Base-by-base conservation (phyloP, 2,113 vertebrate genomes). In the Neogobius melanostomus region DNA sequence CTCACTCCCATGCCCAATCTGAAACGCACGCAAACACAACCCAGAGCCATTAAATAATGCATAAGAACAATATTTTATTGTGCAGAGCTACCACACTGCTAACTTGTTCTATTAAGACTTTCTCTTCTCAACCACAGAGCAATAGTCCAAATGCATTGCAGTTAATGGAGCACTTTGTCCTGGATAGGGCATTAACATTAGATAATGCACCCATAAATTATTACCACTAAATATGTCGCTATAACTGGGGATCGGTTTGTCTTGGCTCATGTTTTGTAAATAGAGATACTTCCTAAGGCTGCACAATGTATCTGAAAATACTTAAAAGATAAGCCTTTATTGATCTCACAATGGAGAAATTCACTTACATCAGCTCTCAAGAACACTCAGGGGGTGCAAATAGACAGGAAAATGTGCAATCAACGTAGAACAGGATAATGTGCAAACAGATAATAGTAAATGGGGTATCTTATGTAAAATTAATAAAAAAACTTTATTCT, bases 11-110 rank as follows among this genome's bases (percentile, higher is more conserved):
- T 75, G 70, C 69, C 71, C 77, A 75, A 80, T 82, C 69, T 82
- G 57, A 89, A 87, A 88, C 80, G 85, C 78, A 73, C 68, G 71
- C 73, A 82, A 87, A 86, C 86, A 77, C 75, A 64, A 75, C 79
- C 84, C 80, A 75, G 76, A 71, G 10, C 69, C 71, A 84, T 88
- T 91, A 89, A 90, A 91, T 89, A 87, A 90, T 90, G 85, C 86
- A 89, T 87, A 75, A 81, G 76, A 68, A 82, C 74, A 77, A 84
- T 87, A 80, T 87, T 83, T 85, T 82, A 88, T 78, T 81, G 75
- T 82, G 56, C 70, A 80, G 83, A 21, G 47, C 81, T 77, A 74
- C 76, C 65, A 67, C 52, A 61, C 62, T 68, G 80, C 82, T 60
- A 70, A 62, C 80, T 16, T 64, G 68, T 79, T 69, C 74, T 80